These are phyloP conservation scores for Gerris buenoi DNA, from an alignment of 1,140 invertebrate genomes.

Conservation along the genomic window DNA sequence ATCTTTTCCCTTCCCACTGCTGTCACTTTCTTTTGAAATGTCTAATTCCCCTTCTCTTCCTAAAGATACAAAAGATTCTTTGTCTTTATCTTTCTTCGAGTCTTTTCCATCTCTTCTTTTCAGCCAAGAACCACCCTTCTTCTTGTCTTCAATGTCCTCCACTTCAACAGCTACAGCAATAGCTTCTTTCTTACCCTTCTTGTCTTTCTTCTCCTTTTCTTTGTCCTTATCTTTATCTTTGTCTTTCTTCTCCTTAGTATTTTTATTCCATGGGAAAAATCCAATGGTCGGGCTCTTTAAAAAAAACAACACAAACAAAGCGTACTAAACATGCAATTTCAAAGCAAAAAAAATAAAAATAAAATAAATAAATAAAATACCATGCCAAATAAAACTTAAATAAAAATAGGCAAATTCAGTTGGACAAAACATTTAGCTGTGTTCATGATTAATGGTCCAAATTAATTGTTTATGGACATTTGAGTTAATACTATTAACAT, in stretches of 20 bases:
- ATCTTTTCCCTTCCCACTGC: constrained; percentile 14
- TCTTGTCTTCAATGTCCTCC: constrained; percentile 2
- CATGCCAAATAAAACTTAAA: too few relatives aligned
- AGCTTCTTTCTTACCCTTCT: constrained; percentile 23
- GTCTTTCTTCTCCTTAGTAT: neutral
- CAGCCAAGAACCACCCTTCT: neutral
- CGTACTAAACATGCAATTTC: neutral
- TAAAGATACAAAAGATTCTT: constrained; percentile 2
- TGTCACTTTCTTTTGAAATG: neutral
- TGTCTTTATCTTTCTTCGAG: constrained; percentile 11
- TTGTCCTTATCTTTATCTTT: constrained; percentile 6
- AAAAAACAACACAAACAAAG: constrained; percentile 4
- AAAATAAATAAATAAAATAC: neutral
- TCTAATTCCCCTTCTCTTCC: neutral
- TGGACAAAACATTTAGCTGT: too few relatives aligned
- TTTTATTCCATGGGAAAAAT: constrained; percentile 1
- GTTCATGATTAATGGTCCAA: too few relatives aligned
- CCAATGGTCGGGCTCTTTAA: constrained; percentile 2
- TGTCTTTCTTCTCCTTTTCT: constrained; percentile 22
- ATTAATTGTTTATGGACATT: too few relatives aligned
- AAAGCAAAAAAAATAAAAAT: neutral
- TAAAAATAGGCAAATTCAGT: too few relatives aligned
- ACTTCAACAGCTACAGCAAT: constrained; percentile 6
- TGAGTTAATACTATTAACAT: too few relatives aligned
- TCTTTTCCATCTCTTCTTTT: constrained; percentile 3